These are phyloP conservation scores for Probosciger aterrimus DNA, from an alignment of 2,113 vertebrate species.

Conservation along the genomic window DNA sequence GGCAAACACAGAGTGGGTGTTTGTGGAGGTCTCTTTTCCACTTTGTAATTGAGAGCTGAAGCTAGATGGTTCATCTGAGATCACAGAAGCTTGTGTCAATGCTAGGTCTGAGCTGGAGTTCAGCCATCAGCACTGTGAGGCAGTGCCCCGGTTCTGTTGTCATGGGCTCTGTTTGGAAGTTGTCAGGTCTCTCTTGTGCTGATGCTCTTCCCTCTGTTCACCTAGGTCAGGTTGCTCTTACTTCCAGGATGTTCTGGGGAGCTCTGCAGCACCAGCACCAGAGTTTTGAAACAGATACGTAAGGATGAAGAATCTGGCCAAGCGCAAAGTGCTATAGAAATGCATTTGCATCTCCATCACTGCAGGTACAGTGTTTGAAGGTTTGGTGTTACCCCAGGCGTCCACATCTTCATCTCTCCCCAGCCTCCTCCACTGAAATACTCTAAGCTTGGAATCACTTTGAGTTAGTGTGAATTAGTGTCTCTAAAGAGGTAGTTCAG, in stretches of 20 bases:
- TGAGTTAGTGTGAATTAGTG: neutral
- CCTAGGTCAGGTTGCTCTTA: neutral
- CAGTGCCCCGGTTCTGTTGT: accelerated
- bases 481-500: neutral
- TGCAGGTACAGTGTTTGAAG: neutral
- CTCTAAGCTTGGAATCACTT: neutral
- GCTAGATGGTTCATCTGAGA: neutral
- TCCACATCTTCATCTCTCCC: neutral
- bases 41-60: neutral
- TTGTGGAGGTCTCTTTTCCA: neutral
- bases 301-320: neutral
- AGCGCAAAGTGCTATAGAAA: neutral
- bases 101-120: neutral
- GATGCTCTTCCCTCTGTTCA: neutral
- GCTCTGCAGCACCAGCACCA: neutral
- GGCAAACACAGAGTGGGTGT: neutral
- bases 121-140: neutral
- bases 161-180: neutral
- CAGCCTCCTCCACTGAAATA: neutral
- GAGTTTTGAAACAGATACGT: neutral
- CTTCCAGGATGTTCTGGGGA: neutral
- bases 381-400: neutral
- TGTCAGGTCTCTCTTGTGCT: neutral
- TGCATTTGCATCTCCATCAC: neutral
- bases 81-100: neutral